Evolutionary conservation across 2,888 invertebrate genomes (phyloP), one percentile per base, ranked within the genome.

Genomic region (Meiosimyza platycephala): DNA sequence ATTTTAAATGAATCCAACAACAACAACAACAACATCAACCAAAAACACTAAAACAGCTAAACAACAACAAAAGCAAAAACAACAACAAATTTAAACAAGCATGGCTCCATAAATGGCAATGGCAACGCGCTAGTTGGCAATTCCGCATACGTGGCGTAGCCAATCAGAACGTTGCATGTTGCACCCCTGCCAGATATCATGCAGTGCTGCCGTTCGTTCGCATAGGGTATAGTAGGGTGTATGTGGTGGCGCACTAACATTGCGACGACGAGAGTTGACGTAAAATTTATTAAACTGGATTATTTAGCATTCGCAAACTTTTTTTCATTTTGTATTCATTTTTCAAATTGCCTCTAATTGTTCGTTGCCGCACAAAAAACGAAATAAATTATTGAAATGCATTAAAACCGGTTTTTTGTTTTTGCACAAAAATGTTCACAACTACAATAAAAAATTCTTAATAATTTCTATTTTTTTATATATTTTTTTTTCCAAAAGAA

Each of bases 91-190:
- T 3, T 6, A n/a, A 48, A 51, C n/a, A 64, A 18, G 51, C 47
- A 22, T 28, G 60, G 62, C 63, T 54, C 70, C 70, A 47, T 70
- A 70, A 54, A 70, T 63, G 70, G 70, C 59, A 40, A 7, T 50
- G 68, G 18, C 68, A 69, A 69, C 68, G 68, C 59, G 59, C 59
- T 48, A 48, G 68, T 70, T 70, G 70, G 79, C 83, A 81, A 84
- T 84, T 84, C 83, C 83, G 83, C 83, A 84, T 83, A 81, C 81
- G 82, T 83, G 63, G 70, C 70, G 68, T 48, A 59, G 75, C 73
- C 73, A 74, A 71, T 74, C 73, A 74, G 63, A 74, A 67, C 57
- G 73, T 55, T 59, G 73, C 73, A 71, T 66, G 71, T 57, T 71
- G 71, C 60, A 67, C 62, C 73, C 71, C 33, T 33, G 60, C n/a